These are phyloP conservation scores for Tricholaema leucomelas DNA, from an alignment of 2,113 vertebrate genomes.

Conservation along the genomic window DNA sequence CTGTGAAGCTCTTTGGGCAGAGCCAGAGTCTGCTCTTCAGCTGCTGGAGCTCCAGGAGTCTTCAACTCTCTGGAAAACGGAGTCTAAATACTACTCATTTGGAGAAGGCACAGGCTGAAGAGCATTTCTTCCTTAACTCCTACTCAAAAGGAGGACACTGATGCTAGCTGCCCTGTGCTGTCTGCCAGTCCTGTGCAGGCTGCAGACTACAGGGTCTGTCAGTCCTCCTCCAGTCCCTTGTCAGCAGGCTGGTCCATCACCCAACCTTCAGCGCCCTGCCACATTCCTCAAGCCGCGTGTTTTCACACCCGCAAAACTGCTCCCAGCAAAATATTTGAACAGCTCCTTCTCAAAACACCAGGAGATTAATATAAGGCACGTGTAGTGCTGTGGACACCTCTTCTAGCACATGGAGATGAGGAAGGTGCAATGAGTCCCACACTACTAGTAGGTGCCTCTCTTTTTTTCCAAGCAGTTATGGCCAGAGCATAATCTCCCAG, in stretches of 20 bases:
- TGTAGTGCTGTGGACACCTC: background rate
- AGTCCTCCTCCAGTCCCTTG: background rate
- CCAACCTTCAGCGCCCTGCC: background rate
- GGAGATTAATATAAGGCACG: background rate
- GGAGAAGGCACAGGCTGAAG: background rate
- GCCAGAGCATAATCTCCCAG: background rate
- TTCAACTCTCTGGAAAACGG: background rate
- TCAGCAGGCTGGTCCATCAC: slow-evolving; percentile 1
- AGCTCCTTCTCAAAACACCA: slow-evolving; percentile 32
- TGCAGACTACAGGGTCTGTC: background rate
- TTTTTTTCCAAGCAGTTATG: background rate
- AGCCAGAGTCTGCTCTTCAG: background rate
- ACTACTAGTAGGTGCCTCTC: background rate
- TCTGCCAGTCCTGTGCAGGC: background rate
- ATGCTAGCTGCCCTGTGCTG: background rate
- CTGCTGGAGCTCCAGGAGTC: background rate
- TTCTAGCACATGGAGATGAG: background rate
- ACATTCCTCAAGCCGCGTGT: background rate
- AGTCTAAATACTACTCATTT: background rate
- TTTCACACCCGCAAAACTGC: background rate
- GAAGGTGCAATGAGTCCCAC: background rate
- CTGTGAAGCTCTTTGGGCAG: background rate
- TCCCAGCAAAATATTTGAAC: slow-evolving; percentile 41
- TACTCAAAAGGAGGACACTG: background rate
- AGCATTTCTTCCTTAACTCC: background rate